Conservation (phyloP, 2,113 vertebrate species). For the Geococcyx californianus region DNA sequence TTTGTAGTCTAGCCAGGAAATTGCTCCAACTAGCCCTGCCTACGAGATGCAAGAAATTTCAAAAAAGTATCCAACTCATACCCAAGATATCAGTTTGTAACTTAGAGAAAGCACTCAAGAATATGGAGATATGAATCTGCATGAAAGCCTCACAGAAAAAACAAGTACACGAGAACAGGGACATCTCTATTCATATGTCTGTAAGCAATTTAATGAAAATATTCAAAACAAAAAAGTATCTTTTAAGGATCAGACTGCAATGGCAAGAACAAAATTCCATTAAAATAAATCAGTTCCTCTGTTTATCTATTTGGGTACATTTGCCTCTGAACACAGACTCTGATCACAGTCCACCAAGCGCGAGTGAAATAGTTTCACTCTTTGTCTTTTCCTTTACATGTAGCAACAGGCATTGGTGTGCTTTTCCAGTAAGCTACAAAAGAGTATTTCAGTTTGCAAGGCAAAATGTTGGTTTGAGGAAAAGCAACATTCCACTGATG, state of each 20-base stretch:
- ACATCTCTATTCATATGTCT: neutral
- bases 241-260: neutral
- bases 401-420: neutral
- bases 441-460: neutral
- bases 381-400: neutral
- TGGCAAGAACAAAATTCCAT: neutral
- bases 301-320: neutral
- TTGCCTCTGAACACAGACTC: neutral
- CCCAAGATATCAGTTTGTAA: neutral
- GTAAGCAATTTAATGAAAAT: neutral
- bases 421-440: neutral
- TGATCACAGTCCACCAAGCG: neutral
- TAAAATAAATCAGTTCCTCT: neutral
- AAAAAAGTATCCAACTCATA: neutral
- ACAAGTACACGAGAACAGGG: neutral
- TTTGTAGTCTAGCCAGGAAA: neutral
- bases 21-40: neutral
- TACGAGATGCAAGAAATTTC: neutral
- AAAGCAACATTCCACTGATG: constrained; percentile 22
- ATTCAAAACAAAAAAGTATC: neutral
- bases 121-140: neutral
- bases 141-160: neutral
- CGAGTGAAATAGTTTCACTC: neutral
- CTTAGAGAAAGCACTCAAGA: neutral
- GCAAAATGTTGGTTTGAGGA: constrained; percentile 3